Conservation (phyloP, 2,113 vertebrate genomes). For the Sinocyclocheilus anshuiensis region DNA sequence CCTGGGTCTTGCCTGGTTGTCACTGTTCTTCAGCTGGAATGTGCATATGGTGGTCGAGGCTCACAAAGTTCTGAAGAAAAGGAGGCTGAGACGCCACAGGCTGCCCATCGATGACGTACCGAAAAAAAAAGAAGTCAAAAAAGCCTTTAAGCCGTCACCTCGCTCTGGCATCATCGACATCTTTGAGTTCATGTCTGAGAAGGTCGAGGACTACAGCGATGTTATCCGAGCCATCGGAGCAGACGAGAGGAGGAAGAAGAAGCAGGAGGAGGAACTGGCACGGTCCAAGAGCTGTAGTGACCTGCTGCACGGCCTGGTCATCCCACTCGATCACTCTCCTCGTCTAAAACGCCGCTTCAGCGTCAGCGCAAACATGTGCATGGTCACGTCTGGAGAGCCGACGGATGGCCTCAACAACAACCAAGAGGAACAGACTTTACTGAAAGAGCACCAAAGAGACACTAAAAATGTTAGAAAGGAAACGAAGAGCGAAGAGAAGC, state of each 20-base stretch:
- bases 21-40: slow-evolving; percentile 97
- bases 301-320: slow-evolving; percentile 65
- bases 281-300: slow-evolving; percentile 79
- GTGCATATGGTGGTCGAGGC: slow-evolving; percentile 98
- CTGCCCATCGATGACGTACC: slow-evolving; percentile 73
- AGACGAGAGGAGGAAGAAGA: slow-evolving; percentile 48
- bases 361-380: slow-evolving; percentile 78
- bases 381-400: slow-evolving; percentile 68
- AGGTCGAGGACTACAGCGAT: slow-evolving; percentile 90
- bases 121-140: slow-evolving; percentile 59
- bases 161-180: slow-evolving; percentile 82
- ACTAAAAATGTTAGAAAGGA: slow-evolving; percentile 39
- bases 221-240: slow-evolving; percentile 89
- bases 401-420: slow-evolving; percentile 64
- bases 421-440: slow-evolving; percentile 41
- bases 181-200: slow-evolving; percentile 89
- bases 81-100: slow-evolving; percentile 82
- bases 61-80: slow-evolving; percentile 92
- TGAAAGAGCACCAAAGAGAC: slow-evolving; percentile 57
- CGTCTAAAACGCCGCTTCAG: slow-evolving; percentile 66
- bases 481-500: not conserved
- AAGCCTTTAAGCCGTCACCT: slow-evolving; percentile 65
- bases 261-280: slow-evolving; percentile 75
- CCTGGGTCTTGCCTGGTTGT: slow-evolving; percentile 96
- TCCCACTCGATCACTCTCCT: slow-evolving; percentile 69